These are phyloP conservation scores for Acrobasis repandana DNA, from an alignment of 2,888 invertebrate genomes.

Conservation along the genomic window DNA sequence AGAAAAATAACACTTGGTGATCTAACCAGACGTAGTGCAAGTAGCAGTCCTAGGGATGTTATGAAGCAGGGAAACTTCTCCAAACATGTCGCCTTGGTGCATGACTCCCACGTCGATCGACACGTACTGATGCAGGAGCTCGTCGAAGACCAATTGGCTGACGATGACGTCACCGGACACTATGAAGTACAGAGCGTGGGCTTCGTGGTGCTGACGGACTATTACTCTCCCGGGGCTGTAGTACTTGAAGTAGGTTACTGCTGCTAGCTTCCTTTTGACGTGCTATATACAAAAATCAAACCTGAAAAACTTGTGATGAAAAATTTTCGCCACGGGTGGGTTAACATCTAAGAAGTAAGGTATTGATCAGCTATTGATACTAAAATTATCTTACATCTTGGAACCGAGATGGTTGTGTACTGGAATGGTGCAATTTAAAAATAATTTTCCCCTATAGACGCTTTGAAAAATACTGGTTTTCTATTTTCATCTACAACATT, in stretches of 20 bases:
- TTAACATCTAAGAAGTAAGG: no score
- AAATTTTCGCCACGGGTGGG: no score
- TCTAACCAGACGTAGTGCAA: slow-evolving; percentile 78
- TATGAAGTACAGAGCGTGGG: slow-evolving; percentile 85
- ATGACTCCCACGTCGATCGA: slow-evolving; percentile 77
- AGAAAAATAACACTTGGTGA: not conserved
- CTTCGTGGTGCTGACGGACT: slow-evolving; percentile 83
- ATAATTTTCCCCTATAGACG: no score
- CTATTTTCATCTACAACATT: no score
- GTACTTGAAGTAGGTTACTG: slow-evolving; percentile 84
- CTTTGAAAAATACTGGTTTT: no score
- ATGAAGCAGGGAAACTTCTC: slow-evolving; percentile 85
- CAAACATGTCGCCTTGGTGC: slow-evolving; percentile 85
- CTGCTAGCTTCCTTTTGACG: slow-evolving; percentile 84
- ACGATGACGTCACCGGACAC: slow-evolving; percentile 81
- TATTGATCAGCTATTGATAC: no score
- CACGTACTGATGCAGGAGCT: slow-evolving; percentile 66
- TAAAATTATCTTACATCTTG: no score
- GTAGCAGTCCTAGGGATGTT: slow-evolving; percentile 84
- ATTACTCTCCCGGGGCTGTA: slow-evolving; percentile 82
- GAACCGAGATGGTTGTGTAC: no score
- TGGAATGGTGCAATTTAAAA: no score
- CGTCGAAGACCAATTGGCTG: slow-evolving; percentile 77
- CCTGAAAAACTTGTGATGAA: not conserved
- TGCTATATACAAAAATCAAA: slow-evolving; percentile 54